These are phyloP conservation scores for Ochropacha duplaris DNA, from an alignment of 2,888 invertebrate species.

Conservation along the genomic window DNA sequence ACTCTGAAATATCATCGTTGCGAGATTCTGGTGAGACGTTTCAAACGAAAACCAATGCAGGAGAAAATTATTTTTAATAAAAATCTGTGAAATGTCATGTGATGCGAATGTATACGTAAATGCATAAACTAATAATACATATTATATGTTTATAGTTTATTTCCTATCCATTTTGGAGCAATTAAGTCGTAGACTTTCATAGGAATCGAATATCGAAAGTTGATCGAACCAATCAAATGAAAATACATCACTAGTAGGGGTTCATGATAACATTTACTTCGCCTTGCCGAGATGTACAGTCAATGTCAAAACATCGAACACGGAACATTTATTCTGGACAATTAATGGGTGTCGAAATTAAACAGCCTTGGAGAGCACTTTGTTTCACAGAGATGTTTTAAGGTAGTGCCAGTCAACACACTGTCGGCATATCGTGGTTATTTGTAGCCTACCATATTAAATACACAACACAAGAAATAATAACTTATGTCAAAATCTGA, in stretches of 20 bases:
- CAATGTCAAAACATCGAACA: conserved; percentile 54
- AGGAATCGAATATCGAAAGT: too few species aligned
- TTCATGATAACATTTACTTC: conserved; percentile 19
- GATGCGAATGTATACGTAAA: too few species aligned
- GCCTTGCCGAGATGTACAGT: conserved; percentile 24
- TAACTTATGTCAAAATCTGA: conserved; percentile 31
- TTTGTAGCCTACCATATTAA: conserved; percentile 39
- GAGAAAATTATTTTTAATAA: too few species aligned
- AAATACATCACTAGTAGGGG: conserved; percentile 24
- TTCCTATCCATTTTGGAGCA: too few species aligned
- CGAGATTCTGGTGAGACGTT: conserved; percentile 13
- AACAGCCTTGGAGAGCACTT: conserved; percentile 65
- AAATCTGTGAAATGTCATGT: too few species aligned
- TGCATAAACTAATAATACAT: too few species aligned
- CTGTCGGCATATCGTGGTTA: conserved; percentile 38
- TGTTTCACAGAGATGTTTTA: conserved; percentile 33
- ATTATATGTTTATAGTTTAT: too few species aligned
- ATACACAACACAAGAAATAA: conserved; percentile 29
- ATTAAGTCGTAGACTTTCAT: background rate
- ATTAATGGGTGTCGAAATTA: conserved; percentile 57
- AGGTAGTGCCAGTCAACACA: conserved; percentile 30
- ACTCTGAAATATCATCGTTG: conserved; percentile 24
- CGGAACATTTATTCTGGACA: conserved; percentile 35
- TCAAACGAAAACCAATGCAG: background rate
- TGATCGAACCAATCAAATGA: too few species aligned